phyloP scores from a whole-genome alignment of 2,797 vertebrate genomes.

The Liasis olivaceus region DNA sequence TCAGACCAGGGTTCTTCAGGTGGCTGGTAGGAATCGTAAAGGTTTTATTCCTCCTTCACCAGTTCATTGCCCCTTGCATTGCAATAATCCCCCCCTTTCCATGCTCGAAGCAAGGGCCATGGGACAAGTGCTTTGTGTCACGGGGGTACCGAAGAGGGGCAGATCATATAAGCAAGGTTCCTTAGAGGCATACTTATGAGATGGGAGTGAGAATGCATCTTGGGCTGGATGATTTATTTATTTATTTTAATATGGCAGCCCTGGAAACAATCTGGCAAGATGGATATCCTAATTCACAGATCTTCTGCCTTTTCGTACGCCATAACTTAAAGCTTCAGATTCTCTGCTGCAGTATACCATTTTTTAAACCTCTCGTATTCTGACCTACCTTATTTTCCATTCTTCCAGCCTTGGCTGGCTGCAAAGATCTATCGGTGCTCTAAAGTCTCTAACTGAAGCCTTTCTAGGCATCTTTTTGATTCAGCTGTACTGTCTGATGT shows the following conservation, averaged over 20 bases:
- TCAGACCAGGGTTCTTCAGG: conserved; percentile 39
- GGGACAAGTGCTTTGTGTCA: background rate
- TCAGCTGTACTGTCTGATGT: background rate
- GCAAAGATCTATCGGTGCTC: background rate
- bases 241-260: conserved; percentile 35
- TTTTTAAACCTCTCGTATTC: background rate
- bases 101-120: background rate
- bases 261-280: conserved; percentile 33
- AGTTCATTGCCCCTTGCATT: conserved; percentile 57
- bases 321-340: background rate
- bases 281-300: conserved; percentile 17
- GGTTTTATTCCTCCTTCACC: conserved; percentile 38
- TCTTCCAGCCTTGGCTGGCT: background rate
- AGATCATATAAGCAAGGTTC: conserved; percentile 30
- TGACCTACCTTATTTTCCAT: background rate
- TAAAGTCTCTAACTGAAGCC: fast-evolving
- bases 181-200: conserved; percentile 49
- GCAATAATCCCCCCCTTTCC: conserved; percentile 30
- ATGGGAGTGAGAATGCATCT: background rate
- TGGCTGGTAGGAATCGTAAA: conserved; percentile 57
- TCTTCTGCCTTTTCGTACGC: fast-evolving
- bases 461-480: background rate
- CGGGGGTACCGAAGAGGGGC: background rate
- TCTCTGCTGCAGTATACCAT: background rate
- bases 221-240: conserved; percentile 19